These are phyloP conservation scores for Sceloporus tristichus DNA, from an alignment of 2,113 vertebrate species.

Conservation along the genomic window DNA sequence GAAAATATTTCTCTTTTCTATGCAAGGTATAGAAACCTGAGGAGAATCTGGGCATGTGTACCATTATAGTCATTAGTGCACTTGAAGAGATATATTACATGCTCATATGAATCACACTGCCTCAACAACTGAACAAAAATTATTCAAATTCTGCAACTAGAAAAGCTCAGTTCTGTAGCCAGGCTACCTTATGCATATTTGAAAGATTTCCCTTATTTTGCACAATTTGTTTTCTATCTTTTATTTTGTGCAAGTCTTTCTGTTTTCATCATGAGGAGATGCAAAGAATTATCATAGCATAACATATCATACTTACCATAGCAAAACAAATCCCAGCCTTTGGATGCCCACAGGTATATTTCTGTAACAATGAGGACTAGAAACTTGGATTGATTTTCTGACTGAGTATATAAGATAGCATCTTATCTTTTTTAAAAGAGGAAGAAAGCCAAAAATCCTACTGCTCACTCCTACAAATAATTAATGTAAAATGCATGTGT, in stretches of 20 bases:
- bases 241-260: background rate
- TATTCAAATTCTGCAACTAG: background rate
- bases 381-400: background rate
- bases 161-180: background rate
- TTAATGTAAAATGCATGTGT: background rate
- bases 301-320: too few species aligned
- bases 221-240: background rate
- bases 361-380: background rate
- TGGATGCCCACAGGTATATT: too few species aligned
- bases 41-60: background rate
- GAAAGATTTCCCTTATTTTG: background rate
- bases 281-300: background rate
- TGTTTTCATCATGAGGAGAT: background rate
- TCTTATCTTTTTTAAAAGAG: background rate
- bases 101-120: background rate
- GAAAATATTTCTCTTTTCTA: background rate
- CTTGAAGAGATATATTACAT: background rate
- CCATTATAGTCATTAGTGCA: background rate
- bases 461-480: background rate
- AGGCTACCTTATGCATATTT: background rate
- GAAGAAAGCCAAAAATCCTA: background rate
- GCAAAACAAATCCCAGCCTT: too few species aligned
- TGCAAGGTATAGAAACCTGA: background rate
- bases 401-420: background rate
- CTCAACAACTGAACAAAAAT: background rate